Evolutionary conservation across 2,113 vertebrate genomes (phyloP).

Genomic region (Neogale vison): DNA sequence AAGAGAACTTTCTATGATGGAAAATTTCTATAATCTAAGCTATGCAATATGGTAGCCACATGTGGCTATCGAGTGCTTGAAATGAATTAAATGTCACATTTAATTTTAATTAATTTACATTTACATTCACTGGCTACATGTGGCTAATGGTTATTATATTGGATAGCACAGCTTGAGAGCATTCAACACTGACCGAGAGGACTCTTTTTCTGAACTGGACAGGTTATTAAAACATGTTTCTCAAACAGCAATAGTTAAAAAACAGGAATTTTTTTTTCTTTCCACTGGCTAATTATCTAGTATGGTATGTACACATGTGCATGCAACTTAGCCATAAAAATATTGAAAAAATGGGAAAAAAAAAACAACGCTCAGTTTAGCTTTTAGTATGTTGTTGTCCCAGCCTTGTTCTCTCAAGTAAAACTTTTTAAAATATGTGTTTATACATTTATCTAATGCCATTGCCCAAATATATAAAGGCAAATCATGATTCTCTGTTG

Average conservation of each 20-base stretch:
- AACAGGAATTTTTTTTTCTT: background rate
- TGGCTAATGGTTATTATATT: background rate
- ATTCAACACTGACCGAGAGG: background rate
- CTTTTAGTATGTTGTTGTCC: background rate
- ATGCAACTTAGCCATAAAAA: background rate
- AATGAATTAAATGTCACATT: constrained; percentile 4
- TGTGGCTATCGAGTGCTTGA: background rate
- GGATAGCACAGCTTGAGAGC: background rate
- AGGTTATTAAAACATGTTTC: background rate
- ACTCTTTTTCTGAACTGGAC: background rate
- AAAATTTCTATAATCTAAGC: background rate
- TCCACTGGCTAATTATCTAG: background rate
- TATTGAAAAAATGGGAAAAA: background rate
- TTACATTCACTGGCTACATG: background rate
- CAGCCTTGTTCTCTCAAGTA: background rate
- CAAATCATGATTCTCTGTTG: background rate
- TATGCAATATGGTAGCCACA: background rate
- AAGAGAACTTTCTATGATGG: background rate
- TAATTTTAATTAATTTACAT: constrained; percentile 5
- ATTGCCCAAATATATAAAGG: background rate
- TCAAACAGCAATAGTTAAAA: background rate
- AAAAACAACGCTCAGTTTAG: background rate
- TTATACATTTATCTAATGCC: background rate
- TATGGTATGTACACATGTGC: background rate
- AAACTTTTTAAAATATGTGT: background rate